Base-by-base conservation (phyloP, 1,140 invertebrate species). In the Drosophila pseudoananassae region DNA sequence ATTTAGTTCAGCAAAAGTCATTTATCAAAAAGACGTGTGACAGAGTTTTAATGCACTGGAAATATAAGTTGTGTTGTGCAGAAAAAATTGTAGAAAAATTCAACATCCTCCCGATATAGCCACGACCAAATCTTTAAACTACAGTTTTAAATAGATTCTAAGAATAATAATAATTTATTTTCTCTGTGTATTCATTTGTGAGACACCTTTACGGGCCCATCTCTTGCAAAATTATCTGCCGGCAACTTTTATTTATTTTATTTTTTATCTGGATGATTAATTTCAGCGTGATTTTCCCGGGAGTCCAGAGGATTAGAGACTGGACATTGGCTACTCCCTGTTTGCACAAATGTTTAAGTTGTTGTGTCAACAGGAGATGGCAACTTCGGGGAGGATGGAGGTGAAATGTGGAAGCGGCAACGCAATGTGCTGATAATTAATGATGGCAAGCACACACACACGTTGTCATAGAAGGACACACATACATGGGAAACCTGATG, bases 341-440 rank as follows among this genome's bases (percentile, higher is more conserved):
- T 87, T 82, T 87, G 82, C 83, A 65, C 60, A 88, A 88, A 76
- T 79, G 63, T 65, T 78, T 87, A 76, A 88, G 82, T 71, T 87
- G 83, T 87, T 87, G 83, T 88, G 71, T 88, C 82, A 87, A 87
- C 79, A 87, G 57, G 40, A 38, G 54, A 15, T 46, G 17, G 20
- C 14, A 40, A 20, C 15, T 12, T 20, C 14, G 17, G 27, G 49
- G 17, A 20, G 50, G 7, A 7, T 9, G 15, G 49, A 43, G 25
- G 7, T 36, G 40, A 40, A 40, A 14, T n/a, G 38, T 40, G 40
- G 58, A 45, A 17, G 25, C 25, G 69, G 40, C 65, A 50, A 54
- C 59, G 60, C 69, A 72, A 65, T 76, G 47, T 59, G 74, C 72
- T 61, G 56, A 76, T 87, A 87, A 88, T 88, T 88, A 88, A 87